Evolutionary conservation across 1,140 invertebrate genomes (phyloP).

Genomic region (Drosophila kurseongensis): DNA sequence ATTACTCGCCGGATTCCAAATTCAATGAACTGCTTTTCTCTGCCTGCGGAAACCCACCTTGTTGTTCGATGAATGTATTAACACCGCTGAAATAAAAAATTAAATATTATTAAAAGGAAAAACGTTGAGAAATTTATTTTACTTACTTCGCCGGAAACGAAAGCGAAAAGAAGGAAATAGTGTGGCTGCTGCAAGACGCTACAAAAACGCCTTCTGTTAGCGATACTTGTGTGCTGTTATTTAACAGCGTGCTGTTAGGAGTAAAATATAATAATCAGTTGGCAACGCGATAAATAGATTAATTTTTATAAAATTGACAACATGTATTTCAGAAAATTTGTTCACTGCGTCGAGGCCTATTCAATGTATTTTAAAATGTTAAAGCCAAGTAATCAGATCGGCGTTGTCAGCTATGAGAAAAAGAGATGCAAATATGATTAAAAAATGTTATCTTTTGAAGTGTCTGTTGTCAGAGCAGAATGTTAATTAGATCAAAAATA

Average conservation of each 20-base stretch:
- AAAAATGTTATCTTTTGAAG: too few relatives aligned
- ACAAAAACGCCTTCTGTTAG: constrained; percentile 2
- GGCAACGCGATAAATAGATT: neutral
- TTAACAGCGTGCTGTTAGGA: neutral
- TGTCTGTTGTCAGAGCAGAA: too few relatives aligned
- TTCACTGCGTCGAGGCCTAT: neutral
- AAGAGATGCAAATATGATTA: too few relatives aligned
- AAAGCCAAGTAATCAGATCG: too few relatives aligned
- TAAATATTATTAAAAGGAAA: neutral
- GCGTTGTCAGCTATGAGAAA: too few relatives aligned
- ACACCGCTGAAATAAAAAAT: constrained; percentile 9
- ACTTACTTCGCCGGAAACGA: constrained; percentile 11
- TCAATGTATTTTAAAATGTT: too few relatives aligned
- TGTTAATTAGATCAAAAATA: too few relatives aligned
- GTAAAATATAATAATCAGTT: neutral
- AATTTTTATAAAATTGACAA: neutral
- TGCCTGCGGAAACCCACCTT: constrained; percentile 2
- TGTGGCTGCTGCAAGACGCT: neutral
- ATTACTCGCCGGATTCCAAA: neutral
- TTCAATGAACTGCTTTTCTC: neutral
- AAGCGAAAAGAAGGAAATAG: constrained; percentile 14
- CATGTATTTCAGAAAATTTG: neutral
- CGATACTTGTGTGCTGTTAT: neutral
- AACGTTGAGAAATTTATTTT: neutral
- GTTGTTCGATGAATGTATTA: constrained; percentile 11